These are phyloP conservation scores for Sphenopsis melanotis DNA, from an alignment of 2,797 vertebrate species.

Conservation along the genomic window DNA sequence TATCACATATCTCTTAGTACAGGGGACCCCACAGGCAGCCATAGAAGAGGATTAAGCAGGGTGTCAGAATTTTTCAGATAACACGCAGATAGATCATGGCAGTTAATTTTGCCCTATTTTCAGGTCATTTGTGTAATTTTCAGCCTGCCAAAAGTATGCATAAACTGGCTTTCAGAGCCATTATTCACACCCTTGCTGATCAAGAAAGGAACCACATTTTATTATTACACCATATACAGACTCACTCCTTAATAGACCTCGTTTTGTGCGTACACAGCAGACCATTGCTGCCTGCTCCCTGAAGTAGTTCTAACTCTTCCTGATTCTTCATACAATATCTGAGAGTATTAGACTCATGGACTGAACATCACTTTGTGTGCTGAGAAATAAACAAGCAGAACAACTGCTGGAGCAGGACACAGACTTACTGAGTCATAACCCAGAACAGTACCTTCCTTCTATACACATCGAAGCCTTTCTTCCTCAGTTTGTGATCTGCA, in stretches of 20 bases:
- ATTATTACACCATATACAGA: not conserved
- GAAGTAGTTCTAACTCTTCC: not conserved
- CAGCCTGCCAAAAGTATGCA: constrained; percentile 24
- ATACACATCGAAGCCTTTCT: not conserved
- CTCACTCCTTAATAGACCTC: not conserved
- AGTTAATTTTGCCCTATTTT: constrained; percentile 66
- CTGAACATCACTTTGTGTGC: not conserved
- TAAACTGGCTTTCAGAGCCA: constrained; percentile 20
- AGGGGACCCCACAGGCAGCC: constrained; percentile 55
- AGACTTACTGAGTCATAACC: not conserved
- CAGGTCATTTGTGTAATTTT: constrained; percentile 25
- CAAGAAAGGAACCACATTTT: constrained; percentile 25
- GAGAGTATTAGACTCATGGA: not conserved
- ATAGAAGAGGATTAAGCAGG: constrained; percentile 56
- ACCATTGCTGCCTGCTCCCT: not conserved
- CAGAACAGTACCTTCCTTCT: not conserved
- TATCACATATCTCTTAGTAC: constrained; percentile 16
- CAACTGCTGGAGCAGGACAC: not conserved
- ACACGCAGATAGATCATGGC: constrained; percentile 20
- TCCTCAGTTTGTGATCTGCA: not conserved
- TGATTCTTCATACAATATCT: not conserved
- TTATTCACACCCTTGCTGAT: constrained; percentile 44
- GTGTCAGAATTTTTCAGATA: constrained; percentile 65
- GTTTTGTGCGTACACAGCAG: not conserved
- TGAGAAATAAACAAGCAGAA: not conserved